Conservation (phyloP, 2,888 invertebrate genomes). For the Tenthredo amoena region DNA sequence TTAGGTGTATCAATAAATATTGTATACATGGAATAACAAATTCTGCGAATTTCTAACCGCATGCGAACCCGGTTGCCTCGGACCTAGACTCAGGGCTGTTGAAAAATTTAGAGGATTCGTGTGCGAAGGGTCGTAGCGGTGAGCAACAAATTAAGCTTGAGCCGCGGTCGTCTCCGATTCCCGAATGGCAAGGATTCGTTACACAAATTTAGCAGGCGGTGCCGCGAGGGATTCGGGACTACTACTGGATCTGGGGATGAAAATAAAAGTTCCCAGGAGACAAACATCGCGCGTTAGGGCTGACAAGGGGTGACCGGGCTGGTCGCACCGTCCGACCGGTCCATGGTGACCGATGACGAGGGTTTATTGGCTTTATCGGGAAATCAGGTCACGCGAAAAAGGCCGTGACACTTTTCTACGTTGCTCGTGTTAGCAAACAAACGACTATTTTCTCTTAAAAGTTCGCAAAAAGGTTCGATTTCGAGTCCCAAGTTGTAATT, state of each 20-base stretch:
- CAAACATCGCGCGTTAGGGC: constrained; percentile 59
- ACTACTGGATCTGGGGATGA: constrained; percentile 33
- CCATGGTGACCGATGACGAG: constrained; percentile 69
- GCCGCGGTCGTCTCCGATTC: constrained; percentile 40
- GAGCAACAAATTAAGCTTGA: constrained; percentile 45
- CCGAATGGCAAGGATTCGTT: constrained; percentile 60
- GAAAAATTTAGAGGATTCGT: constrained; percentile 42
- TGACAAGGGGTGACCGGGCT: constrained; percentile 54
- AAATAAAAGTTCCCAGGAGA: constrained; percentile 66
- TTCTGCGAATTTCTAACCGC: constrained; percentile 5
- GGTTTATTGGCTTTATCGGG: constrained; percentile 72
- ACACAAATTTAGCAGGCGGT: constrained; percentile 68
- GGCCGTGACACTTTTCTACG: constrained; percentile 42
- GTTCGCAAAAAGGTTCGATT: constrained; percentile 13
- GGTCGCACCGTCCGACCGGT: constrained; percentile 51
- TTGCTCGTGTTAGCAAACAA: constrained; percentile 46
- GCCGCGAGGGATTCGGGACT: constrained; percentile 29
- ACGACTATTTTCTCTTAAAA: constrained; percentile 44
- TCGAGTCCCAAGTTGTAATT: constrained; percentile 14
- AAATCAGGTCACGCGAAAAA: constrained; percentile 53
- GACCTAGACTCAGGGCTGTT: background rate
- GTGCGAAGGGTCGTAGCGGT: constrained; percentile 35
- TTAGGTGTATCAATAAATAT: background rate
- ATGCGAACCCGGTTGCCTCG: background rate
- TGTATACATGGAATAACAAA: background rate